These are phyloP conservation scores for Bothrops jararaca DNA, from an alignment of 2,113 vertebrate genomes.

Conservation along the genomic window DNA sequence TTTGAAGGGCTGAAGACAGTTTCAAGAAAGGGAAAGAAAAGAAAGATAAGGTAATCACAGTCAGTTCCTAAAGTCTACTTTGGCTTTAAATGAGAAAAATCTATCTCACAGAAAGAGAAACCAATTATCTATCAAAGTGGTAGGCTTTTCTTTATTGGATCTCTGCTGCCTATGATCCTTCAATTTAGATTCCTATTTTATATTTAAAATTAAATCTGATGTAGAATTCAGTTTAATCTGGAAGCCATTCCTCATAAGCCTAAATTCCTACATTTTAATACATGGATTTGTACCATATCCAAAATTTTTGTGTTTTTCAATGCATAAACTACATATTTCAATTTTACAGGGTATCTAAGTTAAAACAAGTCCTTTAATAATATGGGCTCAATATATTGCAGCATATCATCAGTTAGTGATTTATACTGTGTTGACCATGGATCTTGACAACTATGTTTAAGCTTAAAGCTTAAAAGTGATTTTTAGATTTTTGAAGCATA, in stretches of 20 bases:
- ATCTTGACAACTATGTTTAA: background rate
- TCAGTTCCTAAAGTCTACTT: slow-evolving; percentile 25
- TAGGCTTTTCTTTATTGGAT: background rate
- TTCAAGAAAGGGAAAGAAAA: background rate
- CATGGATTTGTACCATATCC: background rate
- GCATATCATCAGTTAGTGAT: background rate
- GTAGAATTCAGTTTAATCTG: background rate
- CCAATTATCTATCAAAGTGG: background rate
- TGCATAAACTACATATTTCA: background rate
- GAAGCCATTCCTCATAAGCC: background rate
- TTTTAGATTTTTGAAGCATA: background rate
- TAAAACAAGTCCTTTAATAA: background rate
- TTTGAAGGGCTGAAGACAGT: slow-evolving; percentile 49
- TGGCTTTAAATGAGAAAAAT: background rate
- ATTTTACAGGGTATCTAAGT: background rate
- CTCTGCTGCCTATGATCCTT: background rate
- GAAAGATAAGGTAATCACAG: slow-evolving; percentile 20
- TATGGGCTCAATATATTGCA: background rate
- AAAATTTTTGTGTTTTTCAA: background rate
- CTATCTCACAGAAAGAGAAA: background rate
- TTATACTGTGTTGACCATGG: background rate
- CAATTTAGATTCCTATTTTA: background rate
- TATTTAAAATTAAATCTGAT: background rate
- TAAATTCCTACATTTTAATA: background rate
- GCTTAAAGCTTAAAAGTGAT: background rate